Percentiles rank a stretch among this genome's conserved stretches.
Evolutionary conservation across 2,113 vertebrate genomes (phyloP).

Genomic region (Lanius ludovicianus): DNA sequence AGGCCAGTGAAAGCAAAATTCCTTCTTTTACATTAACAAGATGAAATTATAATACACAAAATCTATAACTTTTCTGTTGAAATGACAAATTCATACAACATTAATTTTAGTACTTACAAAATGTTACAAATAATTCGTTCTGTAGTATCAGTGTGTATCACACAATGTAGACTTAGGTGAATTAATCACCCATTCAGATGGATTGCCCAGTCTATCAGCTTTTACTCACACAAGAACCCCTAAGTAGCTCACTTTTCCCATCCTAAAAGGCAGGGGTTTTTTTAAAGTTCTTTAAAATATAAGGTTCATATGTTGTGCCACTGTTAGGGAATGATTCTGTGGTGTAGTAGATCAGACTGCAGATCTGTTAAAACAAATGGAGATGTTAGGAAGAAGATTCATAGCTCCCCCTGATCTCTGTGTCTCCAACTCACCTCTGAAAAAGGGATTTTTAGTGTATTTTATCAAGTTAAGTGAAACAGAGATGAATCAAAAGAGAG

Average conservation of each 20-base stretch:
- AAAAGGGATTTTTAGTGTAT: neutral
- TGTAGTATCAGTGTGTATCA: conserved; percentile 18
- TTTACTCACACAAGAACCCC: neutral
- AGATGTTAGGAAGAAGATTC: neutral
- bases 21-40: conserved; percentile 78
- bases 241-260: neutral
- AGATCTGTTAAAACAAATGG: neutral
- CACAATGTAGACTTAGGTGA: conserved; percentile 28
- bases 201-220: neutral
- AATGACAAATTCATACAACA: conserved; percentile 76
- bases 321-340: neutral
- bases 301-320: neutral
- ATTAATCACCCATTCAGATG: conserved; percentile 71
- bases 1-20: conserved; percentile 75
- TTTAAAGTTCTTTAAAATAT: conserved; percentile 9
- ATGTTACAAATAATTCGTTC: conserved; percentile 70
- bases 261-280: conserved; percentile 19
- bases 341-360: neutral
- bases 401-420: neutral
- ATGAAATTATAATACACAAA: conserved; percentile 79
- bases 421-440: neutral
- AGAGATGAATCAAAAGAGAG: neutral
- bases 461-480: neutral
- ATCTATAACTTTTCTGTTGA: conserved; percentile 72
- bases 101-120: conserved; percentile 78